Percentiles rank a stretch among this genome's conserved stretches.
These are phyloP conservation scores for Trachymyrmex septentrionalis DNA, from an alignment of 1,140 invertebrate species.

Conservation along the genomic window DNA sequence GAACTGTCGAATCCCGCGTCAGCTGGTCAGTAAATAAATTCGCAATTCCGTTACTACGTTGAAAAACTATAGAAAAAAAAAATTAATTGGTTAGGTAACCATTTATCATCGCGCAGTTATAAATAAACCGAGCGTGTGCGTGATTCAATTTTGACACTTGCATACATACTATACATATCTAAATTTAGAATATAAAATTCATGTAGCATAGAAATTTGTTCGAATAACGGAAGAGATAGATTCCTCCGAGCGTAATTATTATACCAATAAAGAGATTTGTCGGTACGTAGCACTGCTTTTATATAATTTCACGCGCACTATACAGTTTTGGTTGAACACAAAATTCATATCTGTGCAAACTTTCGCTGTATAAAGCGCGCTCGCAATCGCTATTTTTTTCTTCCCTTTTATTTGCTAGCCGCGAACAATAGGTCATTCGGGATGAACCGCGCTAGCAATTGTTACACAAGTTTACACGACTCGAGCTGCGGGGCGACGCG, in stretches of 20 bases:
- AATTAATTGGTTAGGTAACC: slow-evolving; percentile 35
- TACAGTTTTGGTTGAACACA: neutral
- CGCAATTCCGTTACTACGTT: slow-evolving; percentile 30
- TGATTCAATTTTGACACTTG: neutral
- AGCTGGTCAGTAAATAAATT: slow-evolving; percentile 63
- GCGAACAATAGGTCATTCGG: slow-evolving; percentile 51
- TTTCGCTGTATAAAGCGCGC: neutral
- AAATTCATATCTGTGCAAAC: slow-evolving; percentile 12
- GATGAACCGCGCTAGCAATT: slow-evolving; percentile 48
- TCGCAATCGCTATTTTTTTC: neutral
- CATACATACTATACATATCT: neutral
- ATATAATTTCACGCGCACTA: neutral
- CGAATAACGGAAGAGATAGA: neutral
- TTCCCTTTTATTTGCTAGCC: slow-evolving; percentile 18
- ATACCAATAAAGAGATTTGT: neutral
- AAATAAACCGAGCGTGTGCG: slow-evolving; percentile 1
- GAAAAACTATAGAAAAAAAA: neutral
- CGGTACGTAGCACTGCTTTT: neutral
- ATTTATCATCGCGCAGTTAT: slow-evolving; percentile 39
- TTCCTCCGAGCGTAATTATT: neutral
- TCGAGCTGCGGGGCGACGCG: neutral
- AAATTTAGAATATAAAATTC: slow-evolving; percentile 1
- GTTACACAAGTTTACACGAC: slow-evolving; percentile 51
- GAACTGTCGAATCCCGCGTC: slow-evolving; percentile 52
- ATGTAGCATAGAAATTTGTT: neutral